Percentiles rank a stretch among this genome's conserved stretches.
Evolutionary conservation across 2,113 vertebrate species (phyloP).

Genomic region (Circaetus cinerascens): DNA sequence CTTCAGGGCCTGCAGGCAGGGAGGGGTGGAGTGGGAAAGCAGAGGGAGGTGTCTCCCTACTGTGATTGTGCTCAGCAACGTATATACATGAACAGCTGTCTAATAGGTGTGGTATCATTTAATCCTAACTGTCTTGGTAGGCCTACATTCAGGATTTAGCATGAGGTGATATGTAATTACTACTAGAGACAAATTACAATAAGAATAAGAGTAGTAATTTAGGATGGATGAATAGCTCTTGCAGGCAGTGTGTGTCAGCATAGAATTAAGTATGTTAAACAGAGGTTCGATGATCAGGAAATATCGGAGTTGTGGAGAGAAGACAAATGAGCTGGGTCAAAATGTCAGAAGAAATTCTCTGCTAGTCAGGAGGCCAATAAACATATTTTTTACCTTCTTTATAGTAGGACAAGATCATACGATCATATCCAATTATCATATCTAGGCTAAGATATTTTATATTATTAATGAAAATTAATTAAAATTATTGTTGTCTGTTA

Average conservation of each 20-base stretch:
- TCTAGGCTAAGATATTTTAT: neutral
- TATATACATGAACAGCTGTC: neutral
- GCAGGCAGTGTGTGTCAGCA: neutral
- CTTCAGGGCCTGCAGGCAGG: neutral
- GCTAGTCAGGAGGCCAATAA: neutral
- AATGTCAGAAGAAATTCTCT: neutral
- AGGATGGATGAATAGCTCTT: neutral
- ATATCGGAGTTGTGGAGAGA: neutral
- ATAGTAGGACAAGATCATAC: neutral
- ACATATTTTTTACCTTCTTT: neutral
- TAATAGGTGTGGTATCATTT: neutral
- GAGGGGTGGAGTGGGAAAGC: neutral
- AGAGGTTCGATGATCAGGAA: neutral
- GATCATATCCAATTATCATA: neutral
- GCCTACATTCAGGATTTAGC: neutral
- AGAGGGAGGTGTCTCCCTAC: neutral
- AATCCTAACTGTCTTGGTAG: neutral
- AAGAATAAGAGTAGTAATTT: neutral
- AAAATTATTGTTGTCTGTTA: neutral
- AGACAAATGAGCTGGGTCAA: neutral
- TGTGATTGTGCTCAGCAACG: neutral
- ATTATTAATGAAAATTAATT: neutral
- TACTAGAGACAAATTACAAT: neutral
- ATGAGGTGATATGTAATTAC: neutral
- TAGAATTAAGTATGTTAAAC: neutral